Conservation (phyloP, 2,113 vertebrate species). For the Apeltes quadracus region DNA sequence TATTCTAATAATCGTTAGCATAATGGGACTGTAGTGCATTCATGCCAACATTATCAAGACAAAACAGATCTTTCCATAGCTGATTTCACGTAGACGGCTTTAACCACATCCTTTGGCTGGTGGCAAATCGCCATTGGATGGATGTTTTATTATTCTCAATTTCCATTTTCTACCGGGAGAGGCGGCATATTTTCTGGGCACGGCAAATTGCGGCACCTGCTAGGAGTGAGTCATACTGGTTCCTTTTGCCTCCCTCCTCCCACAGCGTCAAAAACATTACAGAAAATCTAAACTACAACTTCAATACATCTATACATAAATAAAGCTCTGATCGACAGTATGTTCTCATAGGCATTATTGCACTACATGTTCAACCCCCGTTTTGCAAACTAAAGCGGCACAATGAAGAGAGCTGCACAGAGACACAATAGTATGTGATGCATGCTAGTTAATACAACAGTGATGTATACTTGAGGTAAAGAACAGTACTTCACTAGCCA, state of each 20-base stretch:
- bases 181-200: conserved; percentile 12
- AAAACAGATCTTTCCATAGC: neutral
- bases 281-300: conserved; percentile 27
- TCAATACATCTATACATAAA: conserved; percentile 47
- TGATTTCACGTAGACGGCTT: neutral
- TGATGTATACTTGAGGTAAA: conserved; percentile 14
- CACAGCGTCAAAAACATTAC: conserved; percentile 5
- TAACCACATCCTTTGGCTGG: neutral
- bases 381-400: conserved; percentile 43
- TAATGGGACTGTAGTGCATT: conserved; percentile 19
- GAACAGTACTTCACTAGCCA: conserved; percentile 9
- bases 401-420: conserved; percentile 44
- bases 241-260: neutral
- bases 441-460: conserved; percentile 57
- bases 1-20: conserved; percentile 12
- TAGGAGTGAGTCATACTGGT: conserved; percentile 34
- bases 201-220: neutral
- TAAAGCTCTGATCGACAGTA: conserved; percentile 56
- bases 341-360: conserved; percentile 51
- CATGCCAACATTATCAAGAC: neutral
- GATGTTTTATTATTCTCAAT: neutral
- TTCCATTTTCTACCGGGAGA: neutral
- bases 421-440: conserved; percentile 33
- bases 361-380: conserved; percentile 48
- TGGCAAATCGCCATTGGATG: neutral